A percentile compares a stretch with the other conserved stretches of the same genome.
These are phyloP conservation scores for Natrix natrix DNA, from an alignment of 2,797 vertebrate species.

Conservation along the genomic window DNA sequence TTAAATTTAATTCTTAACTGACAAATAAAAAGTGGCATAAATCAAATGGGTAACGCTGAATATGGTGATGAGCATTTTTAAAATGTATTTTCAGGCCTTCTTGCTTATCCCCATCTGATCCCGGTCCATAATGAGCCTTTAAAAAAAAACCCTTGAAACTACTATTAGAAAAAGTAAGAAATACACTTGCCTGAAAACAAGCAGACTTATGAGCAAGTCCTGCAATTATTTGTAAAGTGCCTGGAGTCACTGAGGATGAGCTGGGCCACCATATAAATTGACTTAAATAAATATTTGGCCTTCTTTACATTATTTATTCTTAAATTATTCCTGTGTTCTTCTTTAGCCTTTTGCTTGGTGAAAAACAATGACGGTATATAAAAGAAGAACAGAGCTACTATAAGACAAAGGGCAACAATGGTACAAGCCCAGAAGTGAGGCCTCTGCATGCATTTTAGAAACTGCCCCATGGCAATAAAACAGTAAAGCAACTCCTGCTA, in stretches of 20 bases:
- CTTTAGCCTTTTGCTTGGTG: neutral
- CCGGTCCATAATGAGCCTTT: neutral
- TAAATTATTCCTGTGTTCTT: neutral
- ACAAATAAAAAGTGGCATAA: neutral
- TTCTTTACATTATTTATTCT: neutral
- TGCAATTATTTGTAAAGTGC: neutral
- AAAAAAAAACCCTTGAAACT: neutral
- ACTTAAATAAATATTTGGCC: neutral
- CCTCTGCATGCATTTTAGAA: neutral
- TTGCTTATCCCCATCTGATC: neutral
- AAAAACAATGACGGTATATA: no score
- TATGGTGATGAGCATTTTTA: neutral
- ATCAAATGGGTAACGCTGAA: neutral
- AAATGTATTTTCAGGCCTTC: neutral
- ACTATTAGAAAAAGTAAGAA: neutral
- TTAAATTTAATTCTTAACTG: neutral
- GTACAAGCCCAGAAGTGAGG: neutral
- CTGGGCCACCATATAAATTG: neutral
- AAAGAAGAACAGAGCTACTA: neutral
- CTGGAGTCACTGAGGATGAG: neutral
- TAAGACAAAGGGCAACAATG: neutral
- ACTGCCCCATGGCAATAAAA: neutral
- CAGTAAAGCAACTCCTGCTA: neutral
- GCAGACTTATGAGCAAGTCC: neutral
- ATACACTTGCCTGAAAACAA: neutral